Evolutionary conservation across 2,113 vertebrate genomes (phyloP).

Genomic region (Eurypyga helias): DNA sequence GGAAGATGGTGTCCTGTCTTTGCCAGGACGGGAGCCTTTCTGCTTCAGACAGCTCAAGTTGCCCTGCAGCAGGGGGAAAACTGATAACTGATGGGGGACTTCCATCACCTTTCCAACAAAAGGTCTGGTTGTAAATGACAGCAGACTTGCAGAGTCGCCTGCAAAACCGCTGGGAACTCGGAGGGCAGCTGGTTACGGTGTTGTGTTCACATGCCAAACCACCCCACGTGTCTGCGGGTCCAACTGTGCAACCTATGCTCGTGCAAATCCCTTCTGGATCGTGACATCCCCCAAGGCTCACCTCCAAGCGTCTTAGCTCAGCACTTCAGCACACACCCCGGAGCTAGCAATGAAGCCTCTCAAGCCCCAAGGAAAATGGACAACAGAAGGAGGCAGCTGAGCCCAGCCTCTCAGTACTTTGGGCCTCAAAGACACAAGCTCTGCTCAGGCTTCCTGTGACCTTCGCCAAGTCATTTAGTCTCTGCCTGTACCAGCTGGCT

Average conservation of each 20-base stretch:
- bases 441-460: not conserved
- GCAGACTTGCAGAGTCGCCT: not conserved
- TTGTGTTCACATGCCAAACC: not conserved
- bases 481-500: not conserved
- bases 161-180: fast-evolving
- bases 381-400: not conserved
- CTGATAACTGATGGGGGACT: not conserved
- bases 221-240: fast-evolving
- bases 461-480: not conserved
- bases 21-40: not conserved
- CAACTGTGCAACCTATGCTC: not conserved
- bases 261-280: not conserved
- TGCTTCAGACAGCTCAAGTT: not conserved
- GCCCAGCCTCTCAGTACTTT: not conserved
- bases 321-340: not conserved
- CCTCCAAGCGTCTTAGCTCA: not conserved
- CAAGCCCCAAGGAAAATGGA: fast-evolving
- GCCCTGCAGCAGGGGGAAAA: not conserved
- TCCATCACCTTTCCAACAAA: not conserved
- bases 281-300: not conserved
- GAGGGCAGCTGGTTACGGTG: not conserved
- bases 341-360: not conserved
- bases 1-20: not conserved
- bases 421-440: not conserved
- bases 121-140: not conserved